Conservation (phyloP, 2,113 vertebrate species). For the Psophia crepitans region DNA sequence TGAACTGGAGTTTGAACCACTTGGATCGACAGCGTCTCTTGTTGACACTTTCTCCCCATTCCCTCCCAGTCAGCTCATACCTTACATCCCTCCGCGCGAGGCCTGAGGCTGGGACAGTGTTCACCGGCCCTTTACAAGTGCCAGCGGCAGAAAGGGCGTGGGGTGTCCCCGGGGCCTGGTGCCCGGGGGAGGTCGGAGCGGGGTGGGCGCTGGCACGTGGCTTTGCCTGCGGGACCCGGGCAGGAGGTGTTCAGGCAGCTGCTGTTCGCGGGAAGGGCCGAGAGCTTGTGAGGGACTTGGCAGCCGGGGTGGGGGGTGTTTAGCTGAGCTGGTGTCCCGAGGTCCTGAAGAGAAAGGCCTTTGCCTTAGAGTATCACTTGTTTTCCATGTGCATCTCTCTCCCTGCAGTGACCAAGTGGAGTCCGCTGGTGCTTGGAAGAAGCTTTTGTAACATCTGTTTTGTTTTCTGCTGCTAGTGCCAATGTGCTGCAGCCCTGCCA, state of each 20-base stretch:
- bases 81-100: conserved; percentile 45
- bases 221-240: neutral
- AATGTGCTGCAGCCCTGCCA: conserved; percentile 39
- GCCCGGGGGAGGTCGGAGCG: accelerated
- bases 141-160: neutral
- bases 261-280: neutral
- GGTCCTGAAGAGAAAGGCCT: conserved; percentile 38
- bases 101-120: conserved; percentile 14
- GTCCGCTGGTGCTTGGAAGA: conserved; percentile 50
- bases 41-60: conserved; percentile 59
- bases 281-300: neutral
- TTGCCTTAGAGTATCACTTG: conserved; percentile 40
- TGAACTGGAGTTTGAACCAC: conserved; percentile 25
- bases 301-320: neutral
- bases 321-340: neutral
- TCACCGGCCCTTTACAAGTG: neutral
- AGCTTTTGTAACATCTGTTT: conserved; percentile 62
- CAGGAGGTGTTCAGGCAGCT: neutral
- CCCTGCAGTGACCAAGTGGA: conserved; percentile 60
- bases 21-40: conserved; percentile 36
- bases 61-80: conserved; percentile 60
- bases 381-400: conserved; percentile 29
- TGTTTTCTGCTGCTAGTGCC: conserved; percentile 58
- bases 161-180: neutral
- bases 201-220: accelerated